These are phyloP conservation scores for Colaptes auratus DNA, from an alignment of 2,113 vertebrate species.

Conservation along the genomic window DNA sequence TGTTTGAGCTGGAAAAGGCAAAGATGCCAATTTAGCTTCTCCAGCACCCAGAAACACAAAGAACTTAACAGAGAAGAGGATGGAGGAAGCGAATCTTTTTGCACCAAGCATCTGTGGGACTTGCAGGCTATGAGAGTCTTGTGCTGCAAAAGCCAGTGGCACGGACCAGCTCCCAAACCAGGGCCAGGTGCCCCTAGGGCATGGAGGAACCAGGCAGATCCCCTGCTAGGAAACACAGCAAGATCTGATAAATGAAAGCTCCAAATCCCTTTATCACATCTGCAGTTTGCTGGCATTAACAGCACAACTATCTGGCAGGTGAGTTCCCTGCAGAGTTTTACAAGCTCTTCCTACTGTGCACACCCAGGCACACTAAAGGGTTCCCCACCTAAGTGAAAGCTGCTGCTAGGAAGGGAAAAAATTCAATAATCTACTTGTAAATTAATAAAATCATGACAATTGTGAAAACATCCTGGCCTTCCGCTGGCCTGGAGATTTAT, in stretches of 20 bases:
- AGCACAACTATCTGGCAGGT: background rate
- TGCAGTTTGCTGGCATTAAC: background rate
- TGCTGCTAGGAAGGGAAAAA: background rate
- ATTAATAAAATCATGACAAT: slow-evolving; percentile 36
- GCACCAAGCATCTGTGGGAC: background rate
- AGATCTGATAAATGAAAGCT: background rate
- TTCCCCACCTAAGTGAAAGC: background rate
- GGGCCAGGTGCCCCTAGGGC: background rate
- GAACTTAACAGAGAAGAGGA: background rate
- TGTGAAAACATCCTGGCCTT: slow-evolving; percentile 27
- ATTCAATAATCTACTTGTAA: slow-evolving; percentile 6
- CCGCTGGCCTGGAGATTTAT: slow-evolving; percentile 44
- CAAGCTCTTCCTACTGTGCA: background rate
- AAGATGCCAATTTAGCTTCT: background rate
- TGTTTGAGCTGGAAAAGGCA: background rate
- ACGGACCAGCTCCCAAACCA: background rate
- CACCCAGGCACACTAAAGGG: background rate
- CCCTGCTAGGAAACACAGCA: background rate
- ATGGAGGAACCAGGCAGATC: background rate
- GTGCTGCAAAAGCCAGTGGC: background rate
- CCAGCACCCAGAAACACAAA: background rate
- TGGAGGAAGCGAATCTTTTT: background rate
- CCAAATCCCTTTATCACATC: background rate
- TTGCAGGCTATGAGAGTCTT: background rate
- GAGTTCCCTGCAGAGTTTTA: background rate